Evolutionary conservation across 2,797 vertebrate genomes (phyloP).

Genomic region (Sphaeramia orbicularis): DNA sequence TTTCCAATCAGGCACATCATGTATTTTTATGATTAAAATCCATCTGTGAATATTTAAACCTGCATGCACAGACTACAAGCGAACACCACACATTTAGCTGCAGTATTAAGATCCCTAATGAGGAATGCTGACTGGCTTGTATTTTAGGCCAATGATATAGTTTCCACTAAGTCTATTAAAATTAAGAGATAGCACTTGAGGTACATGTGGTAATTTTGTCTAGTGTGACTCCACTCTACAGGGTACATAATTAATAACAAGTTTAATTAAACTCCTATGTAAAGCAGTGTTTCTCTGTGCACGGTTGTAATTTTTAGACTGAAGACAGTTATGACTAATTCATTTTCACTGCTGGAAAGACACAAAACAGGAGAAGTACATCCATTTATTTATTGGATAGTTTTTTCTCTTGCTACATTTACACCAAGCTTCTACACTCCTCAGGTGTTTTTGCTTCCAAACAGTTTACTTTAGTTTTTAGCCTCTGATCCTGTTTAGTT

Average conservation of each 20-base stretch:
- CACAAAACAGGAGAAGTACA: no score
- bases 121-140: neutral
- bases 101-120: neutral
- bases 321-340: constrained; percentile 11
- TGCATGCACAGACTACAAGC: no score
- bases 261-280: neutral
- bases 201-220: neutral
- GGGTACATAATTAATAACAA: neutral
- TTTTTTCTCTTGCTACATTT: no score
- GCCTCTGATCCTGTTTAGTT: no score
- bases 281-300: neutral
- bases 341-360: no score
- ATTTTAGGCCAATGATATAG: neutral
- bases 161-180: neutral
- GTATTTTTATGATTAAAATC: neutral
- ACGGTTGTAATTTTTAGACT: neutral
- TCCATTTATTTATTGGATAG: no score
- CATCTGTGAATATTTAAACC: no score
- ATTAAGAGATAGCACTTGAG: neutral
- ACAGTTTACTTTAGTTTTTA: no score
- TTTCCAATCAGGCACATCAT: neutral
- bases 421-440: no score
- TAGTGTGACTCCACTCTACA: neutral
- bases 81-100: no score
- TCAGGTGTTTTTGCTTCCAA: no score